Conservation (phyloP, 2,888 invertebrate genomes). For the Diarsia dahlii region DNA sequence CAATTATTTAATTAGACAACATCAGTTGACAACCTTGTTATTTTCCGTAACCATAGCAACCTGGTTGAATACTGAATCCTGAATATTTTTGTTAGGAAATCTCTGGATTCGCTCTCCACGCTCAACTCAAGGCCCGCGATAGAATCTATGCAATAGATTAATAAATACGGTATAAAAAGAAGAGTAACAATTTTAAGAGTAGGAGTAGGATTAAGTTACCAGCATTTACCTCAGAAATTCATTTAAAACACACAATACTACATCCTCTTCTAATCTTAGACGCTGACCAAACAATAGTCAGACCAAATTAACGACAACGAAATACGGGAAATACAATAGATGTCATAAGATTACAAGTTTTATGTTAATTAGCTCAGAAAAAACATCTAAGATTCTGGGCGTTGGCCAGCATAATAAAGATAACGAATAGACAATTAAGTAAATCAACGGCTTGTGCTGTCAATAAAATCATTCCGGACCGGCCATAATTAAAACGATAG, state of each 20-base stretch:
- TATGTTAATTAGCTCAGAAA: slow-evolving; percentile 65
- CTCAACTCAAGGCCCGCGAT: too few species aligned
- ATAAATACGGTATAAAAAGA: not conserved
- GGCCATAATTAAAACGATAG: slow-evolving; percentile 69
- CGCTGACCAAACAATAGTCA: slow-evolving; percentile 23
- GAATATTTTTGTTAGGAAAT: too few species aligned
- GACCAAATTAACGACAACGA: slow-evolving; percentile 47
- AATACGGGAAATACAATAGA: slow-evolving; percentile 58
- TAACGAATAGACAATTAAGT: slow-evolving; percentile 67
- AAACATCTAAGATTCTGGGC: slow-evolving; percentile 56
- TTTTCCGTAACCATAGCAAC: too few species aligned
- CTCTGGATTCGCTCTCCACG: too few species aligned
- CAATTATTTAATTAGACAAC: too few species aligned
- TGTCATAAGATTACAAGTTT: slow-evolving; percentile 50
- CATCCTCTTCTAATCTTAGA: slow-evolving; percentile 5
- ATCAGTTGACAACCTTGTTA: too few species aligned
- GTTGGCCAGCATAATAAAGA: slow-evolving; percentile 66
- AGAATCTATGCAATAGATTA: too few species aligned
- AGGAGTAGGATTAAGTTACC: not conserved
- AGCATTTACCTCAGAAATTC: not conserved
- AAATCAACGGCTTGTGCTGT: slow-evolving; percentile 67
- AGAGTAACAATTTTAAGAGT: not conserved
- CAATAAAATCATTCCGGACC: slow-evolving; percentile 63
- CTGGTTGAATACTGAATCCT: too few species aligned
- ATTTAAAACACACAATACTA: not conserved